Evolutionary conservation across 1,140 invertebrate species (phyloP).

Genomic region (Stegodyphus dumicola): DNA sequence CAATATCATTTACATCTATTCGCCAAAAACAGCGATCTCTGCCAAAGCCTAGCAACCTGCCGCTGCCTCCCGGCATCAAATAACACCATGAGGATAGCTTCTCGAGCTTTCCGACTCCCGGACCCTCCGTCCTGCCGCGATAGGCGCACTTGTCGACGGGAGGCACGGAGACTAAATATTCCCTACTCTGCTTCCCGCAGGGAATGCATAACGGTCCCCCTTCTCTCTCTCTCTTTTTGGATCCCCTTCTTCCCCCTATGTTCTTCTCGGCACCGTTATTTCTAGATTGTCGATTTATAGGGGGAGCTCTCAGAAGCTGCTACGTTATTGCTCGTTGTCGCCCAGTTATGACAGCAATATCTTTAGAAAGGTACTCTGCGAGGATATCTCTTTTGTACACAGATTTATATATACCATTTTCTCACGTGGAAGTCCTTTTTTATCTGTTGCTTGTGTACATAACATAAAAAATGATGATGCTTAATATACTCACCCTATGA

Average conservation of each 20-base stretch:
- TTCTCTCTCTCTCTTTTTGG: not conserved
- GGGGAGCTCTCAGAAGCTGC: slow-evolving; percentile 31
- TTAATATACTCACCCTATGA: too few relatives aligned
- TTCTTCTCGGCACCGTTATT: slow-evolving; percentile 17
- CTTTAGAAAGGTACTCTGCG: slow-evolving; percentile 28
- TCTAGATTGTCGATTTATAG: slow-evolving; percentile 56
- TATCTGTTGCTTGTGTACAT: too few relatives aligned
- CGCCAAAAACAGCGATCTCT: not conserved
- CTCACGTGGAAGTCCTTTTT: too few relatives aligned
- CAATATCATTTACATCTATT: not conserved
- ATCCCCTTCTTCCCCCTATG: not conserved
- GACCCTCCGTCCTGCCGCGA: slow-evolving; percentile 36
- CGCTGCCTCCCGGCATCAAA: slow-evolving; percentile 40
- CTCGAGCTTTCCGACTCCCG: slow-evolving; percentile 14
- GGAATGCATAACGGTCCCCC: slow-evolving; percentile 32
- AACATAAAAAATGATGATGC: too few relatives aligned
- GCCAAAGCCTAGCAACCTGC: slow-evolving; percentile 12
- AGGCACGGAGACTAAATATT: slow-evolving; percentile 49
- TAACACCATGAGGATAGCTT: slow-evolving; percentile 51
- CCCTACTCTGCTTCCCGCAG: slow-evolving; percentile 36
- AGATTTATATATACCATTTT: slow-evolving; percentile 25
- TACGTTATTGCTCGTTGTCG: slow-evolving; percentile 55
- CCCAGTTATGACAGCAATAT: slow-evolving; percentile 55
- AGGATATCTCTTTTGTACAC: slow-evolving; percentile 42
- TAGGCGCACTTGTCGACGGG: slow-evolving; percentile 31